phyloP scores from a whole-genome alignment of 2,113 vertebrate genomes.

The Gorsachius goisagi region DNA sequence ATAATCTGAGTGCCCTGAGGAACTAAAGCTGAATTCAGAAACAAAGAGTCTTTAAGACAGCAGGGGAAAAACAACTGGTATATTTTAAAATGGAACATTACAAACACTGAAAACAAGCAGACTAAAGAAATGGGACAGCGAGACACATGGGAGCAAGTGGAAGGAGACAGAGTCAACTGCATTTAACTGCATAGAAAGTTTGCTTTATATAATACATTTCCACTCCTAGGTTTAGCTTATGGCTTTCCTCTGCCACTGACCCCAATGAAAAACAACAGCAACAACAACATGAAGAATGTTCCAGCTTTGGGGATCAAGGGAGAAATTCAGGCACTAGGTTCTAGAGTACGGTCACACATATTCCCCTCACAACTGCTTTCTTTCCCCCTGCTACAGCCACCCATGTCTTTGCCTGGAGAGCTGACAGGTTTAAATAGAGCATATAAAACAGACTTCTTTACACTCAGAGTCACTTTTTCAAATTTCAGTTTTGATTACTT shows the following conservation, averaged over 20 bases:
- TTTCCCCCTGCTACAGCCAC: not conserved
- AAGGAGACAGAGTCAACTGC: not conserved
- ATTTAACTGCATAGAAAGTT: not conserved
- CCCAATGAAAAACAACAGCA: not conserved
- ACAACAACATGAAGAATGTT: not conserved
- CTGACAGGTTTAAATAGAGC: constrained; percentile 11
- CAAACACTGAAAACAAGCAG: constrained; percentile 9
- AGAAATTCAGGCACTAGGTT: not conserved
- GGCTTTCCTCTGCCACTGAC: not conserved
- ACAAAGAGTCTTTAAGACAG: not conserved
- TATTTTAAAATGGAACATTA: constrained; percentile 1
- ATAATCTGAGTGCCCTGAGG: not conserved
- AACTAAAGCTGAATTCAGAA: not conserved
- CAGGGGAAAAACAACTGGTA: not conserved
- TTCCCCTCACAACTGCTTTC: not conserved
- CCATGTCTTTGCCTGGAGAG: not conserved
- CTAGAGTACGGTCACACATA: not conserved
- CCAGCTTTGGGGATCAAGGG: not conserved
- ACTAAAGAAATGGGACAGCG: constrained; percentile 2
- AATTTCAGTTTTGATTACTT: constrained; percentile 42
- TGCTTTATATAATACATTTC: not conserved
- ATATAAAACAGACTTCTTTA: not conserved
- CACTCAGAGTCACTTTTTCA: constrained; percentile 6
- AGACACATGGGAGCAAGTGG: not conserved
- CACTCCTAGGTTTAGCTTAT: not conserved